phyloP scores from a whole-genome alignment of 2,113 vertebrate genomes.

The Erinaceus europaeus region DNA sequence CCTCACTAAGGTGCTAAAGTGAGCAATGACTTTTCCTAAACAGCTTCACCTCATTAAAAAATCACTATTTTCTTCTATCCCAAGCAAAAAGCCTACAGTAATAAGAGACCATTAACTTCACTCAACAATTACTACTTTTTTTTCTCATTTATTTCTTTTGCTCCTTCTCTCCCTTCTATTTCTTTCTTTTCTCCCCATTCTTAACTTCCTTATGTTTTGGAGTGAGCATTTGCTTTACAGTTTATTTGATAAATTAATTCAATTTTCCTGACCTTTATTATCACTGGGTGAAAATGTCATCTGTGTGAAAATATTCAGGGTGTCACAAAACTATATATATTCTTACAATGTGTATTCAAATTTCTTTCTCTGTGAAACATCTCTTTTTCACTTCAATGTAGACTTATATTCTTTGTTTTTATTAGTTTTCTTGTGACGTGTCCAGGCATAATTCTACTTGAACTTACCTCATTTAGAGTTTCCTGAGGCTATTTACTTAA shows the following conservation, averaged over 20 bases:
- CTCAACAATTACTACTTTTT: background rate
- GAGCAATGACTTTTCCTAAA: background rate
- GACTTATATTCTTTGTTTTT: background rate
- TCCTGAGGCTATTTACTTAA: background rate
- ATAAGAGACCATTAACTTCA: background rate
- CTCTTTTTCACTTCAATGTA: background rate
- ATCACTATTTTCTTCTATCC: background rate
- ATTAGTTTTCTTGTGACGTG: background rate
- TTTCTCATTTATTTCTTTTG: background rate
- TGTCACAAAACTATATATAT: background rate
- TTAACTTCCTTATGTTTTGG: too few relatives aligned
- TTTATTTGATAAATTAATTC: background rate
- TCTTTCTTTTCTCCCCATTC: too few relatives aligned
- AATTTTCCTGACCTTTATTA: background rate
- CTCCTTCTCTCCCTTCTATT: too few relatives aligned
- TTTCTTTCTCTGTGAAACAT: background rate
- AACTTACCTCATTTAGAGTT: background rate
- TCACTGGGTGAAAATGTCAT: background rate
- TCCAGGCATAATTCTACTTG: background rate
- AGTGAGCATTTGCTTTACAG: background rate
- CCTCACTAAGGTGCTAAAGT: background rate
- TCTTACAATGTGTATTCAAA: background rate
- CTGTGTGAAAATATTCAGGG: background rate
- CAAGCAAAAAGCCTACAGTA: background rate
- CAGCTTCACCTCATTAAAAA: background rate